phyloP scores from a whole-genome alignment of 2,797 vertebrate species.

The Sebastes ruberrimus region DNA sequence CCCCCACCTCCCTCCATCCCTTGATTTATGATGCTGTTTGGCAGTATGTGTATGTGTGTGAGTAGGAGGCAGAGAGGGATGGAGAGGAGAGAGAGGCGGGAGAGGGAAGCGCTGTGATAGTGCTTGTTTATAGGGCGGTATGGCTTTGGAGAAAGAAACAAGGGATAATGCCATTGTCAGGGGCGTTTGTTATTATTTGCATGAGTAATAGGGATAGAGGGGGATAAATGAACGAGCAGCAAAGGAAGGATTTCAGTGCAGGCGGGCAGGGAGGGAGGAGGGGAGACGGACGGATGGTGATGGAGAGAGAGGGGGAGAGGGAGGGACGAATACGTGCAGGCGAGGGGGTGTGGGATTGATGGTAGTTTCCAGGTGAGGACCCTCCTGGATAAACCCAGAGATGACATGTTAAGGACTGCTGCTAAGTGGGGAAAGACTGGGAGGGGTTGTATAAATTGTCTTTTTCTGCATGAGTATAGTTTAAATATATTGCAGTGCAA shows the following conservation, averaged over 20 bases:
- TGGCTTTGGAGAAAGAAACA: conserved; percentile 49
- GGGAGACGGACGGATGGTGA: conserved; percentile 55
- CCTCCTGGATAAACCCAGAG: conserved; percentile 44
- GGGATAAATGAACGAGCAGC: conserved; percentile 49
- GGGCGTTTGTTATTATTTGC: conserved; percentile 67
- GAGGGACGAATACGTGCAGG: conserved; percentile 60
- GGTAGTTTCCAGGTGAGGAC: conserved; percentile 73
- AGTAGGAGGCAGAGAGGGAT: conserved; percentile 70
- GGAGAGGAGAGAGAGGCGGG: conserved; percentile 59
- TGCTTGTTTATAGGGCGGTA: conserved; percentile 74
- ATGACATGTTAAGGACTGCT: conserved; percentile 23
- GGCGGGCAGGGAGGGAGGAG: conserved; percentile 52
- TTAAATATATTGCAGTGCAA: conserved; percentile 14
- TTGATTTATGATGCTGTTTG: conserved; percentile 87
- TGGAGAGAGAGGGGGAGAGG: conserved; percentile 56
- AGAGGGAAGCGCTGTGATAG: conserved; percentile 64
- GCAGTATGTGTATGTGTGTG: conserved; percentile 76
- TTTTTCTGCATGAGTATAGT: conserved; percentile 10
- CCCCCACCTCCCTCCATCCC: conserved; percentile 62
- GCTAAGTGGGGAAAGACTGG: neutral
- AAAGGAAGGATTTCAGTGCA: conserved; percentile 66
- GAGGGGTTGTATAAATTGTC: neutral
- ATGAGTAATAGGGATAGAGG: conserved; percentile 46
- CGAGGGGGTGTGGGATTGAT: conserved; percentile 56
- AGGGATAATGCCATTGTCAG: conserved; percentile 59